phyloP scores from a whole-genome alignment of 1,140 invertebrate species.

The Aricia agestis region DNA sequence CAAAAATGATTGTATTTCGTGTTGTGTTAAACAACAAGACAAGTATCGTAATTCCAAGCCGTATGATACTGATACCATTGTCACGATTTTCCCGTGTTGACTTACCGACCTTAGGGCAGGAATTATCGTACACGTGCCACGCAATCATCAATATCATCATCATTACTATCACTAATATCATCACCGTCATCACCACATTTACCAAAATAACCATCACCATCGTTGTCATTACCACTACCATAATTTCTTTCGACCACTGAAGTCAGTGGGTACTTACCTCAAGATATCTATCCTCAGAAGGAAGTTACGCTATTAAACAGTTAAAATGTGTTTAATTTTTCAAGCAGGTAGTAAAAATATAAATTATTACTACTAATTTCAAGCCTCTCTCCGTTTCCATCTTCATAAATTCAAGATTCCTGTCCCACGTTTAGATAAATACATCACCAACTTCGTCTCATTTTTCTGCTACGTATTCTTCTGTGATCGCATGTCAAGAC shows the following conservation, averaged over 20 bases:
- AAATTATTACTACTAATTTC: no score
- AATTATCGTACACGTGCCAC: neutral
- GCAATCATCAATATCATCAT: neutral
- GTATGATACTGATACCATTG: neutral
- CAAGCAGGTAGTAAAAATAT: no score
- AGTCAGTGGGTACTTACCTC: no score
- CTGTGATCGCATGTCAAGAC: conserved; percentile 1
- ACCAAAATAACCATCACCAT: no score
- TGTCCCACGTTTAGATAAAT: neutral
- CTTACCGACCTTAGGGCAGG: neutral
- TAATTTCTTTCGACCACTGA: no score
- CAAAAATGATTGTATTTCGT: conserved; percentile 39
- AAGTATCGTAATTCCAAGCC: conserved; percentile 19
- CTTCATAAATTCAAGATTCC: neutral
- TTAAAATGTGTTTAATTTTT: no score
- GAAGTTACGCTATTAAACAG: no score
- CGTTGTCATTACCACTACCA: no score
- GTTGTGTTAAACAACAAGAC: conserved; percentile 32
- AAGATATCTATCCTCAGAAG: no score
- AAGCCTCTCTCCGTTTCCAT: neutral
- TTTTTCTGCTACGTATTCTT: neutral
- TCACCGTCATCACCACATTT: no score
- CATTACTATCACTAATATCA: neutral
- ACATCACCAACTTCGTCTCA: neutral
- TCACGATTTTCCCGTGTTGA: neutral